phyloP scores from a whole-genome alignment of 2,113 vertebrate genomes.

The Chaenocephalus aceratus region DNA sequence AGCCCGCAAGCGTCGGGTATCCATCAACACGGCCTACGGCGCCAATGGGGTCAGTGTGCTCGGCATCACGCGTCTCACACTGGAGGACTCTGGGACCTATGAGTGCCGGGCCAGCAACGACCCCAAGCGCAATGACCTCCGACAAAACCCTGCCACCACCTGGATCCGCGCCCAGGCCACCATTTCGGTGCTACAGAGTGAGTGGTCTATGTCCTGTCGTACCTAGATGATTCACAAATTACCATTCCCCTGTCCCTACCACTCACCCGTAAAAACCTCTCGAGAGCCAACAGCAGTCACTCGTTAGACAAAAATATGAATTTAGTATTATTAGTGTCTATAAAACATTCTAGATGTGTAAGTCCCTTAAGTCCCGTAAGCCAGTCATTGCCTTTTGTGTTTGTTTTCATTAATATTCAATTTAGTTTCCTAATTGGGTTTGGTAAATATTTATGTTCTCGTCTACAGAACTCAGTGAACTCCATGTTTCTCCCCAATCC shows the following conservation, averaged over 20 bases:
- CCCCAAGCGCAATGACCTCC: constrained; percentile 96
- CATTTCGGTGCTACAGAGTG: constrained; percentile 99
- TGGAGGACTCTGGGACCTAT: constrained; percentile 99
- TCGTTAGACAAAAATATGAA: constrained; percentile 47
- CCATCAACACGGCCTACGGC: constrained; percentile 97
- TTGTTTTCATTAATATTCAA: constrained; percentile 45
- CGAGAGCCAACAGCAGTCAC: constrained; percentile 31
- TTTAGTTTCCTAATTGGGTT: constrained; percentile 19
- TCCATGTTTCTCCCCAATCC: constrained; percentile 42
- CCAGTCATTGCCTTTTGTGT: constrained; percentile 45
- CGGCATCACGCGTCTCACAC: constrained; percentile 92
- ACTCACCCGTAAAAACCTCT: constrained; percentile 39
- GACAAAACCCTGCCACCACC: constrained; percentile 97
- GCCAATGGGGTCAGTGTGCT: constrained; percentile 97
- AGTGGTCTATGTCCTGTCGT: constrained; percentile 93
- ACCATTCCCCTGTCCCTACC: constrained; percentile 75
- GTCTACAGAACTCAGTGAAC: constrained; percentile 13
- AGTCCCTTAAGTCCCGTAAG: not conserved
- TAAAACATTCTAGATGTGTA: not conserved
- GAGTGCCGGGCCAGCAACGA: constrained; percentile 99
- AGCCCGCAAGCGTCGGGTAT: constrained; percentile 94
- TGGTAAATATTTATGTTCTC: constrained; percentile 12
- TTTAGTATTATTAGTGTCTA: constrained; percentile 12
- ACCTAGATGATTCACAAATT: constrained; percentile 87
- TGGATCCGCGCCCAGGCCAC: constrained; percentile 99